Conservation (phyloP, 2,113 vertebrate species). For the Neolamprologus hecqui region DNA sequence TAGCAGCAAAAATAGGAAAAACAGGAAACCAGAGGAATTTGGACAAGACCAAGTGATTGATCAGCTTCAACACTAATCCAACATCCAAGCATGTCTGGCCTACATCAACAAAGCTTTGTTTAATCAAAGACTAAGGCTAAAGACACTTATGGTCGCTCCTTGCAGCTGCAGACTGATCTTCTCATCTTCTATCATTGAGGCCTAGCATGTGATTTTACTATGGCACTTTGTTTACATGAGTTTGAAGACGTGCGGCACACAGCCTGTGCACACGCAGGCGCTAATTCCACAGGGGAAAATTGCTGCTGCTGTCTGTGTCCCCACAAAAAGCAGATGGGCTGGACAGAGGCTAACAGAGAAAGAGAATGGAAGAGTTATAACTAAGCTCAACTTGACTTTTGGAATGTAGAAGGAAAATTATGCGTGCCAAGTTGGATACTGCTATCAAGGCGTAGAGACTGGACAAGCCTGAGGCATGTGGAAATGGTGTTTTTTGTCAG, state of each 20-base stretch:
- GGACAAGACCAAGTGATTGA: neutral
- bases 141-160: neutral
- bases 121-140: neutral
- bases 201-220: conserved; percentile 3
- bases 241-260: neutral
- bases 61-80: neutral
- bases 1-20: neutral
- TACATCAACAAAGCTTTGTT: neutral
- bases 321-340: neutral
- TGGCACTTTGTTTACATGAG: conserved; percentile 14
- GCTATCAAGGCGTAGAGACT: neutral
- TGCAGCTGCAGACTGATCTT: neutral
- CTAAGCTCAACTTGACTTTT: neutral
- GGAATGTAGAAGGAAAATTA: neutral
- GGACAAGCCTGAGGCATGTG: neutral
- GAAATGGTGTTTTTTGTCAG: neutral
- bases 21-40: neutral
- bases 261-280: neutral
- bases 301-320: conserved; percentile 2
- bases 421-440: neutral
- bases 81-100: neutral
- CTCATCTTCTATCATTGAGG: conserved; percentile 13
- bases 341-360: neutral
- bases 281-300: neutral
- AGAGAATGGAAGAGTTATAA: neutral